Percentiles rank a stretch among this genome's conserved stretches.
These are phyloP conservation scores for Pogonus chalceus DNA, from an alignment of 1,140 invertebrate species.

Conservation along the genomic window DNA sequence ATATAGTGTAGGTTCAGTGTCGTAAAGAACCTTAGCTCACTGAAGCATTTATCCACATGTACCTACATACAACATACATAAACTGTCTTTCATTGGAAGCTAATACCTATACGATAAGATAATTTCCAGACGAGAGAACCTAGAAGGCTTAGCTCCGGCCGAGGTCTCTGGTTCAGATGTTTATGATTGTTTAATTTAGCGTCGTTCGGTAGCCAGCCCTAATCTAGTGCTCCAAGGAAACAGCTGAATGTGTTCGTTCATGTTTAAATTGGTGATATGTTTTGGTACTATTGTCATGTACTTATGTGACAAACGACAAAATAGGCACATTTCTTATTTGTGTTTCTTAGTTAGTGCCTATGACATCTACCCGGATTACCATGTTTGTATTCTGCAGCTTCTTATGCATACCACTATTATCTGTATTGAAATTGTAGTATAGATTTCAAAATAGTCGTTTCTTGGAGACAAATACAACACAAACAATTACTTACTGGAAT, in stretches of 20 bases:
- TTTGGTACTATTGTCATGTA: background rate
- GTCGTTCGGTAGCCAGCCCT: conserved; percentile 1
- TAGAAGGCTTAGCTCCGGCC: background rate
- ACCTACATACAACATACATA: too few relatives aligned
- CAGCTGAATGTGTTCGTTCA: conserved; percentile 4
- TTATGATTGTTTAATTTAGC: conserved; percentile 6
- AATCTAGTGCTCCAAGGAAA: conserved; percentile 4
- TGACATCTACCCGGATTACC: background rate
- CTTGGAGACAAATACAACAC: too few relatives aligned
- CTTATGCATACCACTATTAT: too few relatives aligned
- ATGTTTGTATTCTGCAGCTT: conserved; percentile 4
- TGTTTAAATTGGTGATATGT: conserved; percentile 7
- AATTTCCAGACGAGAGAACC: conserved; percentile 6
- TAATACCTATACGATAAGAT: too few relatives aligned
- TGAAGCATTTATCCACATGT: too few relatives aligned
- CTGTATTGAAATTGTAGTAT: too few relatives aligned
- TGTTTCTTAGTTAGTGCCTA: background rate
- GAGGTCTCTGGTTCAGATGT: background rate
- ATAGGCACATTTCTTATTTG: conserved; percentile 1
- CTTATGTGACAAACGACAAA: background rate
- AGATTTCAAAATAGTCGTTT: too few relatives aligned
- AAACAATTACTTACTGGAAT: too few relatives aligned
- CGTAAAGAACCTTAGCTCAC: too few relatives aligned
- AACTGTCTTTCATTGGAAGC: too few relatives aligned
- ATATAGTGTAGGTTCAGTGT: too few relatives aligned